These are phyloP conservation scores for Ormyrus pomaceus DNA, from an alignment of 2,888 invertebrate species.

Conservation along the genomic window DNA sequence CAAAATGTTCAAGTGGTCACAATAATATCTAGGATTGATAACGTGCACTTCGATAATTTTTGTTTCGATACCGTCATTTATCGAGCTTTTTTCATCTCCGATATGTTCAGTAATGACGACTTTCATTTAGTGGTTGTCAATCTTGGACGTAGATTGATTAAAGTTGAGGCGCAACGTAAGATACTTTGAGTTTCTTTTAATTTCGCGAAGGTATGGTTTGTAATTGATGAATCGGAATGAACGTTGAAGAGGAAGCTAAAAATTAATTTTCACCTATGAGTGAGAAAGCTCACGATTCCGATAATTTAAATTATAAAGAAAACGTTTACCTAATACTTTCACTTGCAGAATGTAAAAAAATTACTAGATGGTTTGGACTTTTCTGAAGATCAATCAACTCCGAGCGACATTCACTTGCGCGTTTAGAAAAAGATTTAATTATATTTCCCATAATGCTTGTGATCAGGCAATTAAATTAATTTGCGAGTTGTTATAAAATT, in stretches of 20 bases:
- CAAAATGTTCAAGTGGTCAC: too few species aligned
- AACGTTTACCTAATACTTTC: neutral
- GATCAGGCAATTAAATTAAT: too few species aligned
- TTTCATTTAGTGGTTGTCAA: constrained; percentile 3
- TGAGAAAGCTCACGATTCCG: neutral
- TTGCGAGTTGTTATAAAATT: too few species aligned
- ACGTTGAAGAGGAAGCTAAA: neutral
- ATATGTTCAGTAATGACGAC: neutral
- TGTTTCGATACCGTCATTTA: neutral
- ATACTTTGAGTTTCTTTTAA: constrained; percentile 1
- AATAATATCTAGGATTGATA: too few species aligned
- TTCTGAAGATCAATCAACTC: too few species aligned
- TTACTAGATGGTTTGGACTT: too few species aligned
- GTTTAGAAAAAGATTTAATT: too few species aligned
- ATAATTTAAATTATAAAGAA: neutral
- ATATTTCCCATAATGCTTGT: too few species aligned
- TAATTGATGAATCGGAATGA: constrained; percentile 12
- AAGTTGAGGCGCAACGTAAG: neutral
- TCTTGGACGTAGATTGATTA: constrained; percentile 8
- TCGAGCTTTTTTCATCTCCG: too few species aligned
- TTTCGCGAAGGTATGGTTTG: neutral
- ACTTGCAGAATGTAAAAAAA: too few species aligned
- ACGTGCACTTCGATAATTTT: neutral
- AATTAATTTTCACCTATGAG: neutral
- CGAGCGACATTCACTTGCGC: too few species aligned